Conservation (phyloP, 2,888 invertebrate genomes). For the Smittia aterrima region DNA sequence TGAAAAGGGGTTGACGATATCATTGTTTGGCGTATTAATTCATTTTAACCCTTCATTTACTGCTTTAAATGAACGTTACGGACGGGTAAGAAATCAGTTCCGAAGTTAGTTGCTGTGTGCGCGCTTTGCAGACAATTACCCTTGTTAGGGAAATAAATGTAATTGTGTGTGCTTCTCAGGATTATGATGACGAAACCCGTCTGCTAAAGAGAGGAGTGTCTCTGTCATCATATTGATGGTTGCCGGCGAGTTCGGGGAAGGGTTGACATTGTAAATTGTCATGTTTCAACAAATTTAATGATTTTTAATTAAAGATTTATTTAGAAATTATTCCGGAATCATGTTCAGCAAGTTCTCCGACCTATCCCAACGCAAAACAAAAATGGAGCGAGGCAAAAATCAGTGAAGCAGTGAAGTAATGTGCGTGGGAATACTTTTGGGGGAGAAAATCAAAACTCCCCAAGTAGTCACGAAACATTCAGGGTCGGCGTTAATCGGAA, state of each 20-base stretch:
- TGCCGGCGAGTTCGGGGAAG: not conserved
- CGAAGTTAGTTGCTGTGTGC: not conserved
- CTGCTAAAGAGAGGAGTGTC: constrained; percentile 40
- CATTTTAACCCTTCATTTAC: constrained; percentile 40
- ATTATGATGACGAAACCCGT: constrained; percentile 1
- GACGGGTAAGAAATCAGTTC: constrained; percentile 5
- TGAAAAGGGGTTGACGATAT: not conserved
- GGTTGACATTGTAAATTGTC: not conserved
- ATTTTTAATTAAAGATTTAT: constrained; percentile 38
- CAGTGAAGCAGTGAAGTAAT: too few relatives aligned
- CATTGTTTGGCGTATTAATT: constrained; percentile 37
- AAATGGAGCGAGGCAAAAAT: not conserved
- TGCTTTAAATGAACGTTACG: constrained; percentile 36
- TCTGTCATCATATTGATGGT: constrained; percentile 16
- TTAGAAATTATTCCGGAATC: not conserved
- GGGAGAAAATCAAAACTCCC: not conserved
- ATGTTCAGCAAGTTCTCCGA: not conserved
- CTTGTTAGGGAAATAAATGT: constrained; percentile 32
- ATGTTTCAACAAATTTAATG: constrained; percentile 34
- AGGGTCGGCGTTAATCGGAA: constrained; percentile 29
- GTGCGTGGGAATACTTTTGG: constrained; percentile 28
- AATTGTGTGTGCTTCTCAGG: constrained; percentile 14
- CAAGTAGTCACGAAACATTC: not conserved
- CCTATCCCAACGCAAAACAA: not conserved
- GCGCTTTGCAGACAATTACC: constrained; percentile 35